Percentiles rank a stretch among this genome's conserved stretches.
These are phyloP conservation scores for Halcyon malimbica DNA, from an alignment of 2,113 vertebrate species.

Conservation along the genomic window DNA sequence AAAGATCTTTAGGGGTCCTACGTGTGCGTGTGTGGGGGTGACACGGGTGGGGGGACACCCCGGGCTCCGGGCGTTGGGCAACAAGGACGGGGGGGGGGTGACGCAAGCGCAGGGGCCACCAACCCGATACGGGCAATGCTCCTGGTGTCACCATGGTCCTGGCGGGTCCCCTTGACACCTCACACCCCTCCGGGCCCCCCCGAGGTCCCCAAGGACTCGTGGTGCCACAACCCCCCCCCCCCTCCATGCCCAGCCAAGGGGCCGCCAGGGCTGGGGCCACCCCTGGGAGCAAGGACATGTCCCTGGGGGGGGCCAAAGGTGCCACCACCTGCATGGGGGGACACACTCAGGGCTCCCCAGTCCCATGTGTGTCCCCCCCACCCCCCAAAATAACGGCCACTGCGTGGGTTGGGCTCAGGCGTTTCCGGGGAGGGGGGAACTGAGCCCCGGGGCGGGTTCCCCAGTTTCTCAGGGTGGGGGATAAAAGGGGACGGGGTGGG, in stretches of 20 bases:
- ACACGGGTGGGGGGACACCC: not conserved
- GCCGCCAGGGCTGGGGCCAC: not conserved
- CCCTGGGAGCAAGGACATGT: rapidly evolving
- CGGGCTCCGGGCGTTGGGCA: not conserved
- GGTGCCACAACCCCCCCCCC: not conserved
- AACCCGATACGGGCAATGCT: rapidly evolving
- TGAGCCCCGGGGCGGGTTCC: not conserved
- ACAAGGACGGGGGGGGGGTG: not conserved
- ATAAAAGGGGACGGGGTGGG: not conserved
- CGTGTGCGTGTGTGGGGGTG: not conserved
- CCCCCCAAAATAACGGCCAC: not conserved
- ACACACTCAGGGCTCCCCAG: too few relatives aligned
- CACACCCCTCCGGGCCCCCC: rapidly evolving
- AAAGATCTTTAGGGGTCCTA: not conserved
- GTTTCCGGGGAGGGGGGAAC: too few relatives aligned
- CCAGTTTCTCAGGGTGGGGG: not conserved
- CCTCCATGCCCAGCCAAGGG: too few relatives aligned
- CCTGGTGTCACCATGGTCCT: not conserved
- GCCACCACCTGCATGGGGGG: too few relatives aligned
- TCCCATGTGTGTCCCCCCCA: too few relatives aligned
- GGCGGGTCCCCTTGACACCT: not conserved
- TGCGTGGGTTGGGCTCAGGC: too few relatives aligned
- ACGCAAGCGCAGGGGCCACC: not conserved
- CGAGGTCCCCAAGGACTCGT: rapidly evolving
- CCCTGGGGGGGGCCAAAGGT: not conserved